Evolutionary conservation across 2,888 invertebrate genomes (phyloP), one percentile per base, ranked within the genome.

Genomic region (Liposcelis brunnea): DNA sequence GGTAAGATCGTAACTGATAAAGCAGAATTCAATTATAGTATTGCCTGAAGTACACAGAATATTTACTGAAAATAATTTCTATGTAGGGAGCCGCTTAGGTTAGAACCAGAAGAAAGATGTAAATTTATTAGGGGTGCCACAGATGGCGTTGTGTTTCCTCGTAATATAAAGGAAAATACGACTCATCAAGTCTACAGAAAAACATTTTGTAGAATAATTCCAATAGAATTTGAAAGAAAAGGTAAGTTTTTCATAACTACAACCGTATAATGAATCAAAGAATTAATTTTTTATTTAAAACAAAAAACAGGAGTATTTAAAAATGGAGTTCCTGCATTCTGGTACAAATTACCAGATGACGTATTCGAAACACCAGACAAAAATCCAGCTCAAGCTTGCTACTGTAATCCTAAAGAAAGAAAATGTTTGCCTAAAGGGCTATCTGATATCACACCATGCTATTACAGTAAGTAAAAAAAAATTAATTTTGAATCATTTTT

Each of bases 181-280:
- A 58, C 61, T 0, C 66, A 86, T 49, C 62, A 69, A 12, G 58
- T 85, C 6, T 89, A 75, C 60, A 69, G 84, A 18, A 75, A 77
- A 52, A 74, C 82, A 1, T 77, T 89, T 55, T 90, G 89, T 59
- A 69, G 85, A 38, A 69, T 78, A 1, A 55, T 85, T 33, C 74
- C 70, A 0, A 61, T 77, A 36, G 58, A 56, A 1, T 77, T 63
- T 51, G 59, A 61, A 16, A 65, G 59, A 47, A 48, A 55, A 16
- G 49, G 40, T 40, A 18, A 6, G 40, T 15, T 15, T 16, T 16
- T 35, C 35, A 15, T 10, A n/a, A 32, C 32, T 10, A 32, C 32
- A 32, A n/a, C n/a, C n/a, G n/a, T n/a, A n/a, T n/a, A n/a, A n/a
- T n/a, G n/a, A n/a, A n/a, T n/a, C n/a, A n/a, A n/a, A n/a, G n/a